Evolutionary conservation across 2,113 vertebrate genomes (phyloP), one percentile per base, ranked within the genome.

Genomic region (Zosterops japonicus): DNA sequence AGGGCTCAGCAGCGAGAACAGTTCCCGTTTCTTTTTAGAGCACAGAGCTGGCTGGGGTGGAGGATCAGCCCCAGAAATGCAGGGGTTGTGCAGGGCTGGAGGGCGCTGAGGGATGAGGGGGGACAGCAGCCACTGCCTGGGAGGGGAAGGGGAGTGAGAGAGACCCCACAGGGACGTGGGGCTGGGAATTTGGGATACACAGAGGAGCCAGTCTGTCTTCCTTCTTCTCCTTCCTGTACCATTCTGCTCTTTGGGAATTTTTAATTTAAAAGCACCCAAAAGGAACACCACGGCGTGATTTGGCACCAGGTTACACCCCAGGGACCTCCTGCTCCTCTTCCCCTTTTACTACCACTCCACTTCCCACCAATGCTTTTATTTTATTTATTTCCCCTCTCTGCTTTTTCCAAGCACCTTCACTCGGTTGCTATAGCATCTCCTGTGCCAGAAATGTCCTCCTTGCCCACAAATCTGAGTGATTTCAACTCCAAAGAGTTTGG

Each of bases 121-220:
- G 29, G 55, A 2, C 5, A 17, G 57, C 3, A 33, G 20, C 39
- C 56, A 6, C 13, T 1, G 6, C 64, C 0, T 1, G 5, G 55
- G 49, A n/a, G 59, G 50, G 39, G 46, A 24, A 24, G 33, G 29
- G 49, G 5, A 27, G 4, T 6, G 35, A 15, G 50, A 14, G 31
- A 14, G 41, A 27, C 21, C 77, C 47, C 1, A 2, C 0, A 3
- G 44, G 28, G 5, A 16, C 3, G 0, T 1, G 9, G 70, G 12
- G 11, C 47, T 41, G 84, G 56, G 59, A 6, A 41, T 61, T 8
- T 28, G n/a, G 57, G 55, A 5, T 3, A 7, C 0, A 0, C 2
- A 6, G 35, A 14, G 60, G 12, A 18, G 1, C 35, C 8, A 24
- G 8, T 7, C 23, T 42, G 5, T 39, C 39, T 39, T 46, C 19